Conservation (phyloP, 1,140 invertebrate genomes). For the Trichonephila inaurata region DNA sequence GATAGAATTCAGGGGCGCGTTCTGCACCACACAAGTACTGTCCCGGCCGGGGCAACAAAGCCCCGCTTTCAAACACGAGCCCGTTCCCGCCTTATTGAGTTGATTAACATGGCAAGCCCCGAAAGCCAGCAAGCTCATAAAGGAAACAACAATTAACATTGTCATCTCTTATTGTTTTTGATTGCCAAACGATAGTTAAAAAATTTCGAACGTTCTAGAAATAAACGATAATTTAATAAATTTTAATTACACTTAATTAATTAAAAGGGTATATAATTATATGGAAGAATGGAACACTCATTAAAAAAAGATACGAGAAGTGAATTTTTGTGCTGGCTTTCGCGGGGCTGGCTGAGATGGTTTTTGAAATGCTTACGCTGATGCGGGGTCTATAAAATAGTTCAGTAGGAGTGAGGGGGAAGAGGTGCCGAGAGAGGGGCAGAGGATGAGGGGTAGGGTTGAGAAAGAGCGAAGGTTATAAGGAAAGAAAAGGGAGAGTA, state of each 20-base stretch:
- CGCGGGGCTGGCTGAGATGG: neutral
- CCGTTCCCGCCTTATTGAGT: constrained; percentile 37
- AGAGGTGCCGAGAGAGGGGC: neutral
- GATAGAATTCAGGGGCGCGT: constrained; percentile 89
- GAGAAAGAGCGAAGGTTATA: constrained; percentile 66
- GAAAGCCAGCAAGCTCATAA: constrained; percentile 52
- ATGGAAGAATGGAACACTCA: neutral
- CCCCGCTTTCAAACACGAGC: constrained; percentile 77
- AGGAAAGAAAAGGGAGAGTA: constrained; percentile 67
- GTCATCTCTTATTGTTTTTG: neutral
- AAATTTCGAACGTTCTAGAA: too few relatives aligned
- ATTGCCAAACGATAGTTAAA: neutral
- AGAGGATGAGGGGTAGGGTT: constrained; percentile 4
- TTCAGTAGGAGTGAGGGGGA: constrained; percentile 35
- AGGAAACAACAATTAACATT: constrained; percentile 16
- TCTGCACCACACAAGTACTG: constrained; percentile 92
- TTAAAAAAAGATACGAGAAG: neutral
- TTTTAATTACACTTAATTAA: neutral
- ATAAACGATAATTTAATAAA: neutral
- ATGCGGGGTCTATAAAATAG: constrained; percentile 55
- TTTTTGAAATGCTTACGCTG: neutral
- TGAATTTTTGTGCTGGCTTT: constrained; percentile 38
- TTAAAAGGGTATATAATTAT: neutral
- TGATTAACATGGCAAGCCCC: constrained; percentile 65
- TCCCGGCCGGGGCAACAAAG: constrained; percentile 86